Base-by-base conservation (phyloP, 2,113 vertebrate genomes). In the Neolamprologus devosi region DNA sequence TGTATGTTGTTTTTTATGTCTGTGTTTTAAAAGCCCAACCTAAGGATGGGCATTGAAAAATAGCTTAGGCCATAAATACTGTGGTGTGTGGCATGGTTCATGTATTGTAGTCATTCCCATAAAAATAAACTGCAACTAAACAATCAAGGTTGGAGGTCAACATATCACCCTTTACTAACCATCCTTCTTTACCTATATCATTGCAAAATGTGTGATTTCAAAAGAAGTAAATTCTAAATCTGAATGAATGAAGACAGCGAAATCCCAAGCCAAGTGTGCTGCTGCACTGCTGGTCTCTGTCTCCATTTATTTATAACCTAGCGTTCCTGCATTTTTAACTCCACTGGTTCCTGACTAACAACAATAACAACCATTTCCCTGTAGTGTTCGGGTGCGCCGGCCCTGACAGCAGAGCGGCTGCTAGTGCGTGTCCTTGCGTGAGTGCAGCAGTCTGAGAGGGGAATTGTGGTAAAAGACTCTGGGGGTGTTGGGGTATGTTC, bases 341-440 rank as follows among this genome's bases (percentile, higher is more conserved):
- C 82, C 58, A 33, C 88, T 82, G 82, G 87, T 89, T 93, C 70
- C 88, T 81, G 65, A 84, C 85, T 47, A 93, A 91, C 86, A 93
- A 91, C 92, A 94, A 91, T 78, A 92, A 92, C 87, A 91, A 87
- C 87, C 87, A 88, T 93, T 87, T 93, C 84, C 85, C 89, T 91
- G 81, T 70, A 81, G 88, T 53, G 87, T 85, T 55, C 82, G 45
- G 91, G 89, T 90, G 83, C 33, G 89, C 81, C 81, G 45, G 87
- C 73, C 83, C 87, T 73, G 89, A 88, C 78, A 91, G 88, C 65
- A 70, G 60, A 73, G 80, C 6, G 63, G 53, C 83, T 53, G 83
- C 54, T 81, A 19, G 35, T 83, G 90, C 11, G 7, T 68, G 87
- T 86, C 73, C 55, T 83, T 88, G 86, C 70, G 42, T 80, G 86